Percentiles rank a stretch among this genome's conserved stretches.
Conservation (phyloP, 2,113 vertebrate species). For the Eulemur rufifrons region DNA sequence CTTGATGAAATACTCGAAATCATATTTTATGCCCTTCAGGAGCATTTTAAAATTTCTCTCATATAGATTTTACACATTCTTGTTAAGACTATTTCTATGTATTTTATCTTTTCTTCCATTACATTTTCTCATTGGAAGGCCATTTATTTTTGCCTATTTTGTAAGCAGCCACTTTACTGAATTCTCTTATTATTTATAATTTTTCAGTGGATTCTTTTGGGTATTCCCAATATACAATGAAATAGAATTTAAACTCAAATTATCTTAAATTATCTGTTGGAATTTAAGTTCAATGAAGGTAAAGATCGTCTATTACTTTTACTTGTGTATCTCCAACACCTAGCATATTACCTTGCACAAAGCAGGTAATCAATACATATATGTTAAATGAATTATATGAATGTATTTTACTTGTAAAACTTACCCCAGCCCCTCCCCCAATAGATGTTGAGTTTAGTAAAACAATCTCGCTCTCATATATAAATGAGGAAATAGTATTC, state of each 20-base stretch:
- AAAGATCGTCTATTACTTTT: not conserved
- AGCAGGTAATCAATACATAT: not conserved
- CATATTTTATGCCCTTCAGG: not conserved
- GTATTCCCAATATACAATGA: not conserved
- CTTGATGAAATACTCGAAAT: not conserved
- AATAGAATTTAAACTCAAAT: slow-evolving; percentile 26
- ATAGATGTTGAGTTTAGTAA: not conserved
- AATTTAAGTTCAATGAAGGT: not conserved
- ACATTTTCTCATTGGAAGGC: not conserved
- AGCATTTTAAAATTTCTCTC: slow-evolving; percentile 33
- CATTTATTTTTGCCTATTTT: slow-evolving; percentile 22
- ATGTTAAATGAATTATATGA: not conserved
- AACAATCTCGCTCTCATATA: not conserved
- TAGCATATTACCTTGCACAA: not conserved
- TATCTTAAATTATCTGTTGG: not conserved
- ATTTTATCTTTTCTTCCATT: not conserved
- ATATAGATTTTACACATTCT: not conserved
- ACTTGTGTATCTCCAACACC: not conserved
- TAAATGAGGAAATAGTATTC: slow-evolving; percentile 4
- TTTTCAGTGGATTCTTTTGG: not conserved
- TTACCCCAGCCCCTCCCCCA: not conserved
- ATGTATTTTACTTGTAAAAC: slow-evolving; percentile 17
- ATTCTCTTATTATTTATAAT: not conserved
- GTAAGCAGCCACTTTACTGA: not conserved
- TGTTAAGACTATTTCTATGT: not conserved